A percentile compares a stretch with the other conserved stretches of the same genome.
Conservation (phyloP, 2,888 invertebrate species). For the Antheraea assamensis region DNA sequence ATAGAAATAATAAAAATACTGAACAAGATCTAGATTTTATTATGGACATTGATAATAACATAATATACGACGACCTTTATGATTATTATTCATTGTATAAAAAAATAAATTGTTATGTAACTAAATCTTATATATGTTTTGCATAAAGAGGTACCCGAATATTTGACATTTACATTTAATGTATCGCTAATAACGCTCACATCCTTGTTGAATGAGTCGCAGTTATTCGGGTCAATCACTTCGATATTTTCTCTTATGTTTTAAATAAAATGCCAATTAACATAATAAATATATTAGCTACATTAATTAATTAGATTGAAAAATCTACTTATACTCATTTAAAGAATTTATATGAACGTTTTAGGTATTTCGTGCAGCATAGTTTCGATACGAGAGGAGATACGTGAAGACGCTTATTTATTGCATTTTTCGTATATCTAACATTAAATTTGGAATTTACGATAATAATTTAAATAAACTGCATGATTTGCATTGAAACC, state of each 20-base stretch:
- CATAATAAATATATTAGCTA: slow-evolving; percentile 8
- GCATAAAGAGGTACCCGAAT: neutral
- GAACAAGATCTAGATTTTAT: neutral
- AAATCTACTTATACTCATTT: neutral
- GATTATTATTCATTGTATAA: neutral
- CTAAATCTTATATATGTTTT: neutral
- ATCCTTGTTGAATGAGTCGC: slow-evolving; percentile 10
- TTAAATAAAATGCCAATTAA: neutral
- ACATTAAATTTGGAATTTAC: no score
- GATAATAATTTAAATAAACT: no score
- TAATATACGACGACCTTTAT: neutral
- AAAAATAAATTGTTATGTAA: neutral
- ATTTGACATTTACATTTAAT: slow-evolving; percentile 9
- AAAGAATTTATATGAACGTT: neutral
- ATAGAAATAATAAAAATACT: neutral
- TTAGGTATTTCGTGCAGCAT: slow-evolving; percentile 4
- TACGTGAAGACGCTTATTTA: no score
- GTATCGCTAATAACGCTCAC: neutral
- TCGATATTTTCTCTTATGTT: slow-evolving; percentile 8
- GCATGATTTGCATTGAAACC: no score
- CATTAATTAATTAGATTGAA: neutral
- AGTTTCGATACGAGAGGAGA: neutral
- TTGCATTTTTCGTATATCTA: no score
- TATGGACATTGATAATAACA: neutral
- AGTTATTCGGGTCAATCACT: slow-evolving; percentile 10